Conservation (phyloP, 2,113 vertebrate species). For the Sphyrna mokarran region DNA sequence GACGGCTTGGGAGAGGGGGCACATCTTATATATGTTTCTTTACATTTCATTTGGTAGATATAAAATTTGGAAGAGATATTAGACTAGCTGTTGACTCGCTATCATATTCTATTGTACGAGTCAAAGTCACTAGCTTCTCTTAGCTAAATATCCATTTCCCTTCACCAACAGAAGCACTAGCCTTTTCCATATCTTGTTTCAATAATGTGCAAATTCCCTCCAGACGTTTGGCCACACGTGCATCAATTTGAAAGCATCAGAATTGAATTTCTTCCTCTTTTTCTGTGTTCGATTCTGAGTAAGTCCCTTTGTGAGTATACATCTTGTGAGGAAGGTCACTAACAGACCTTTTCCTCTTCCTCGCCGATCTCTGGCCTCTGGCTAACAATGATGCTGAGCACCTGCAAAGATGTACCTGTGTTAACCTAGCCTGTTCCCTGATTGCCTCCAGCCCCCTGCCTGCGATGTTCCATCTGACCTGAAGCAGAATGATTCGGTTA, state of each 20-base stretch:
- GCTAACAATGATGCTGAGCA: neutral
- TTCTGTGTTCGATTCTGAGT: neutral
- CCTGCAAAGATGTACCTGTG: neutral
- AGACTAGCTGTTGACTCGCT: neutral
- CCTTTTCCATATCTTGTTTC: neutral
- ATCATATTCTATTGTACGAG: neutral
- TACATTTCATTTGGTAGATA: neutral
- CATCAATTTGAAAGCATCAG: neutral
- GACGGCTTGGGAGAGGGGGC: no score
- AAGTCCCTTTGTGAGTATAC: neutral
- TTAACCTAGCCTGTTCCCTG: neutral
- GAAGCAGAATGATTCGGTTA: neutral
- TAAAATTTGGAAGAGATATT: neutral
- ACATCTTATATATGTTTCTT: no score
- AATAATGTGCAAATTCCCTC: neutral
- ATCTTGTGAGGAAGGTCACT: neutral
- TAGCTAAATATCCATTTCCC: neutral
- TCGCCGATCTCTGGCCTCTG: neutral
- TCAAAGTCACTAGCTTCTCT: neutral
- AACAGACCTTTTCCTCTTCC: no score
- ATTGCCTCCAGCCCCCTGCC: neutral
- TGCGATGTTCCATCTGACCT: neutral
- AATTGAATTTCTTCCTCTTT: neutral
- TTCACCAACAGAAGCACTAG: neutral
- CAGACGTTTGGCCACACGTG: neutral